Base-by-base conservation (phyloP, 2,888 invertebrate genomes). In the Diloba caeruleocephala region DNA sequence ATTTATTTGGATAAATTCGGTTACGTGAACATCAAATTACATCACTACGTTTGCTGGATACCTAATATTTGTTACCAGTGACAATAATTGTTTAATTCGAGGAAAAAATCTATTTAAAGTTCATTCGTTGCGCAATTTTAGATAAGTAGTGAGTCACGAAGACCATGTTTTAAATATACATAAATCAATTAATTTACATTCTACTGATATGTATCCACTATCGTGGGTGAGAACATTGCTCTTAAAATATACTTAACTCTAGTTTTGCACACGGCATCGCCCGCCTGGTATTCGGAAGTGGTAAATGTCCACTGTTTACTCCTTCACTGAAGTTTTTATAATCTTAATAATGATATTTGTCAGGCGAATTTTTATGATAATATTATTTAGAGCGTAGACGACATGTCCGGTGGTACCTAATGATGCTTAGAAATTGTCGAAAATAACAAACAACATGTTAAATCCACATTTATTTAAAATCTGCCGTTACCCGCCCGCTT, bases 111-210 rank as follows among this genome's bases (percentile, higher is more conserved):
- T 63, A 39, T 52, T 43, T 38, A 42, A 32, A 45, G 42, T 65
- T 46, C 17, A 50, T 42, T 41, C 15, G 50, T 51, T 66, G 50
- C 71, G 37, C 43, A 50, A 66, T 49, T 53, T 29, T 14, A 49
- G 45, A 54, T 52, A 67, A 59, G 36, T 17, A 6, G 39, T 71
- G 68, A 68, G 32, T 67, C 68, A 71, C 26, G 17, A 21, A 10
- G 19, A n/a, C 8, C 19, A 38, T 43, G 36, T 33, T 51, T 29
- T 36, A 36, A 32, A 36, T 46, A 26, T 29, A 8, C 33, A 17
- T 14, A 21, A 56, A 70, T 67, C 66, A 65, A 70, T 70, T 70
- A 65, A 53, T 53, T 52, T 19, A 64, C 60, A 67, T 65, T 71
- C 67, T 31, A 46, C 3, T 25, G 52, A 52, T 21, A 21, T 21